Conservation (phyloP, 1,140 invertebrate species). For the Eubasilissa regina region DNA sequence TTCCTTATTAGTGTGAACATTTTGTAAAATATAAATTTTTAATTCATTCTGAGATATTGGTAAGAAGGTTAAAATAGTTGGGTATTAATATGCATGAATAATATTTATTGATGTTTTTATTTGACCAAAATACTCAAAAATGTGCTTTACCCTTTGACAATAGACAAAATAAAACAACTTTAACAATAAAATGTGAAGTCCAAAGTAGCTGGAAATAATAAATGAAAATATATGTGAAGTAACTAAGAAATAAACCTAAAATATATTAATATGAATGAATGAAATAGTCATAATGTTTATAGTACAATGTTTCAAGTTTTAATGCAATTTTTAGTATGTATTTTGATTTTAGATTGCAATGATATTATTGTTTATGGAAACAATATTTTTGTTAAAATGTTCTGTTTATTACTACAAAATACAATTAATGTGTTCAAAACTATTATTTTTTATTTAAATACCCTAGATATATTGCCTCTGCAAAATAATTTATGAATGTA, state of each 20-base stretch:
- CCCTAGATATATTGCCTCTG: too few species aligned
- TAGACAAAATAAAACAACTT: neutral
- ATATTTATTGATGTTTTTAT: constrained; percentile 7
- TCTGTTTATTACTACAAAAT: constrained; percentile 19
- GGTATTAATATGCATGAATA: too few species aligned
- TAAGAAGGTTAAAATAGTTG: too few species aligned
- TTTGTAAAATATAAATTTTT: too few species aligned
- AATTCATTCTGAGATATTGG: too few species aligned
- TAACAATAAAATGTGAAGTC: neutral
- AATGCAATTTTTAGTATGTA: neutral
- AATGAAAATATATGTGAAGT: neutral
- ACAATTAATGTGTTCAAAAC: constrained; percentile 29
- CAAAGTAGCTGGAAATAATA: neutral
- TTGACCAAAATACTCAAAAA: neutral
- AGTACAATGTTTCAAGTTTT: neutral
- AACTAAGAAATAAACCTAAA: neutral
- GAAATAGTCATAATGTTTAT: neutral
- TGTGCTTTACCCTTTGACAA: constrained; percentile 13
- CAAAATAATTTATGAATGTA: too few species aligned
- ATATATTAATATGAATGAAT: neutral
- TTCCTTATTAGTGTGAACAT: too few species aligned
- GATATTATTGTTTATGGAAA: constrained; percentile 3
- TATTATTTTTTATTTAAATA: neutral
- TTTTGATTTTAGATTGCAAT: constrained; percentile 30
- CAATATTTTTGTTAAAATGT: neutral